phyloP scores from a whole-genome alignment of 2,888 invertebrate genomes.

The Folsomia candida region DNA sequence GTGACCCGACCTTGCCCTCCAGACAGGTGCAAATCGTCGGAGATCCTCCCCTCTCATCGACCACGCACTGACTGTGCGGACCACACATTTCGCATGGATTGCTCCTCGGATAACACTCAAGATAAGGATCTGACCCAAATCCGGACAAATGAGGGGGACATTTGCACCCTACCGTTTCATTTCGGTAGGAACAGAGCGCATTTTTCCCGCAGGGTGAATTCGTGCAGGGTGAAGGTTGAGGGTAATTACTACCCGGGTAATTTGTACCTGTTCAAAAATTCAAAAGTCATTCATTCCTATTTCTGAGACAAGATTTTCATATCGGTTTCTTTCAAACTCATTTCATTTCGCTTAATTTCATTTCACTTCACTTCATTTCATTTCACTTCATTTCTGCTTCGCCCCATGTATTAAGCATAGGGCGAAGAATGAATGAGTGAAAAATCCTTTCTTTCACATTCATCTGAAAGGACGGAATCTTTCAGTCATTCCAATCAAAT shows the following conservation, averaged over 20 bases:
- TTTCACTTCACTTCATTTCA: too few species aligned
- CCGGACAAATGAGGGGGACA: conserved; percentile 26
- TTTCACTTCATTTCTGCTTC: too few species aligned
- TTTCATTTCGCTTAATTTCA: too few species aligned
- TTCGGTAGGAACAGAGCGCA: conserved; percentile 27
- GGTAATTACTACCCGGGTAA: not conserved
- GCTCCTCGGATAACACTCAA: conserved; percentile 27
- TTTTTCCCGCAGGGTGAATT: conserved; percentile 32
- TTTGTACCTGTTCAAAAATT: not conserved
- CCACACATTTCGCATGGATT: conserved; percentile 39
- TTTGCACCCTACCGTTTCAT: conserved; percentile 33
- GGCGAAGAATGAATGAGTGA: too few species aligned
- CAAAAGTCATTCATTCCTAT: too few species aligned
- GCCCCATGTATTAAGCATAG: too few species aligned
- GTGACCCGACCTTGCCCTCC: conserved; percentile 30
- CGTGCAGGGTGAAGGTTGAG: conserved; percentile 16
- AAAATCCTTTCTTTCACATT: too few species aligned
- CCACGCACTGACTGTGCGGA: conserved; percentile 26
- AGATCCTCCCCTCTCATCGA: conserved; percentile 24
- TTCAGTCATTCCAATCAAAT: too few species aligned
- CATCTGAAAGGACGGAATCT: too few species aligned
- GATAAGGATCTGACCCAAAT: conserved; percentile 36
- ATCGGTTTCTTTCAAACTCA: too few species aligned
- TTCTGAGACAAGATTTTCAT: too few species aligned
- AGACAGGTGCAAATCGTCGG: conserved; percentile 30